phyloP scores from a whole-genome alignment of 1,140 invertebrate species.

The Bombus difficillimus region DNA sequence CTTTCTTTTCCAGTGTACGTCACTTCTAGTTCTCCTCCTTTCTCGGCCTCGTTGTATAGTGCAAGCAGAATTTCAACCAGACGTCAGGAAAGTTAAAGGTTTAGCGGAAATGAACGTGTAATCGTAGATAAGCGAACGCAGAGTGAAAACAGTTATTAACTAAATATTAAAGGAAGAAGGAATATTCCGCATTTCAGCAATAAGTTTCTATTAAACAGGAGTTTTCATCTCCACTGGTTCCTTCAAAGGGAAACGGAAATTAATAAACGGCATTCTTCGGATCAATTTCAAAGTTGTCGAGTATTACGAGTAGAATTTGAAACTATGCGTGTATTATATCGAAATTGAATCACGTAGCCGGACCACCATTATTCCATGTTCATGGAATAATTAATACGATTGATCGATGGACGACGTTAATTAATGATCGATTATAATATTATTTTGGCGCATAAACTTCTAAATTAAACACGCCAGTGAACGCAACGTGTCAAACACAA shows the following conservation, averaged over 20 bases:
- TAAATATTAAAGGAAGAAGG: neutral
- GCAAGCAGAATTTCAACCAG: constrained; percentile 10
- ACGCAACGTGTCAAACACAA: neutral
- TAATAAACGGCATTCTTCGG: neutral
- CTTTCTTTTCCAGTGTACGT: neutral
- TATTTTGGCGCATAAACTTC: no score
- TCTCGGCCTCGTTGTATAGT: neutral
- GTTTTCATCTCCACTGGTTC: neutral
- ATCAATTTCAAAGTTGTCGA: neutral
- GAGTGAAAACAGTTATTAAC: neutral
- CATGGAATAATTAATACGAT: no score
- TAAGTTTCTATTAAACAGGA: neutral
- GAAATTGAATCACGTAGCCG: neutral
- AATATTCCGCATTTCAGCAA: neutral
- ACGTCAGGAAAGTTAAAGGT: constrained; percentile 20
- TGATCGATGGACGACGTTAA: no score
- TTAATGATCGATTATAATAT: no score
- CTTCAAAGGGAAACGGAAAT: neutral
- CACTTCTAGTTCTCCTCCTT: neutral
- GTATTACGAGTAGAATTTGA: no score
- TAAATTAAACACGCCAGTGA: neutral
- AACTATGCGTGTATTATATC: neutral
- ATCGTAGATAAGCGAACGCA: neutral
- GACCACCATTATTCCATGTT: neutral
- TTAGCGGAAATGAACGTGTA: neutral